phyloP scores from a whole-genome alignment of 2,888 invertebrate genomes.

The Philhelius pedissequus region DNA sequence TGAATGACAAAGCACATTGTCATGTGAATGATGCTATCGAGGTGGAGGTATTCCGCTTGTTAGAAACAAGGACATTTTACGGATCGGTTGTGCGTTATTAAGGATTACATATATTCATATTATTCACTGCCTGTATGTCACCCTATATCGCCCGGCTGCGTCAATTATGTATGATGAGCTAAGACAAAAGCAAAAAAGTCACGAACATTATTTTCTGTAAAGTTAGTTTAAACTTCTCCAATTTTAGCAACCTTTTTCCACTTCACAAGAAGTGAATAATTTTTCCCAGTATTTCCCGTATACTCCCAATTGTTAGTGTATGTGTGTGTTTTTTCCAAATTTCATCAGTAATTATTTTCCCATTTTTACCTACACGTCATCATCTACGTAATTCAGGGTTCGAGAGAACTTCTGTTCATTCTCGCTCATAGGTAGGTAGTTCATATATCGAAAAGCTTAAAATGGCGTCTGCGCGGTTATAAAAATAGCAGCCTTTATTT shows the following conservation, averaged over 20 bases:
- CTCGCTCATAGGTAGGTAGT: no score
- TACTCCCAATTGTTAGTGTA: background rate
- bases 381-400: conserved; percentile 61
- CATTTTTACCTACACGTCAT: conserved; percentile 55
- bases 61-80: no score
- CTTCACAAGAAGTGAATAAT: conserved; percentile 8
- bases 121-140: no score
- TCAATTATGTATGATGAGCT: background rate
- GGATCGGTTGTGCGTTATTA: no score
- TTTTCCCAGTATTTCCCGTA: conserved; percentile 49
- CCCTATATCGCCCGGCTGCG: no score
- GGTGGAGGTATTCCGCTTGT: no score
- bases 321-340: background rate
- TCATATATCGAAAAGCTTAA: conserved; percentile 40
- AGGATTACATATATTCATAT: no score
- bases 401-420: conserved; percentile 27
- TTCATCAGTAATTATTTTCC: conserved; percentile 26
- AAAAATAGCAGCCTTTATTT: background rate
- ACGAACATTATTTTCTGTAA: background rate
- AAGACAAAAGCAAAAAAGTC: background rate
- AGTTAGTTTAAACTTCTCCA: background rate
- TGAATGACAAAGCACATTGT: no score
- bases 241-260: background rate
- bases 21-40: no score
- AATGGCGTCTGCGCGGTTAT: conserved; percentile 45